phyloP scores from a whole-genome alignment of 92 coral and sea anemone species.

The Epizoanthus stellaris region DNA sequence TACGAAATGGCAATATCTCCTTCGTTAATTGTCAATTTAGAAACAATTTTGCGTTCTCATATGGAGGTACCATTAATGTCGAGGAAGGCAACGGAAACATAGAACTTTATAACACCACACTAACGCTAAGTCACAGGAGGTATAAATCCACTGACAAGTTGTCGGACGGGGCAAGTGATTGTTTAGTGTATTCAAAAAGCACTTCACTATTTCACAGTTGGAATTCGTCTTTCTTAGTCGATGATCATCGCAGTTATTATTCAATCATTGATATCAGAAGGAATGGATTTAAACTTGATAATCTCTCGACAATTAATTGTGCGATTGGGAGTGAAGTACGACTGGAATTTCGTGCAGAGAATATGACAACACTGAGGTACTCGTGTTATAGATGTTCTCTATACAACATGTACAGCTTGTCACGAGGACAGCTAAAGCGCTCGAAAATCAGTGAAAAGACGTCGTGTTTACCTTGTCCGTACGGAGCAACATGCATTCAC shows the following conservation, averaged over 20 bases:
- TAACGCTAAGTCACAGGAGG: constrained; percentile 18
- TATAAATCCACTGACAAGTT: background rate
- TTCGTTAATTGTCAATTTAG: constrained; percentile 36
- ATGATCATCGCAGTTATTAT: too few relatives aligned
- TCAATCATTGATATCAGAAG: too few relatives aligned
- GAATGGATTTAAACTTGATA: too few relatives aligned
- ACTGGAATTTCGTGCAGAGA: too few relatives aligned
- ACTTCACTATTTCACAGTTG: constrained; percentile 4
- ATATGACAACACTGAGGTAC: background rate
- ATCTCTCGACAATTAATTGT: too few relatives aligned
- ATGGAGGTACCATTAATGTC: constrained; percentile 40
- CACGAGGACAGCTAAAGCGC: constrained; percentile 45
- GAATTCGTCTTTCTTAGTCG: too few relatives aligned
- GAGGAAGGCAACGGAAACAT: constrained; percentile 51
- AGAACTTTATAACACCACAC: constrained; percentile 39
- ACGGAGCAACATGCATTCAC: constrained; percentile 58
- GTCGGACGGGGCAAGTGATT: background rate
- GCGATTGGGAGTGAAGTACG: too few relatives aligned
- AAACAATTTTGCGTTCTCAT: constrained; percentile 30
- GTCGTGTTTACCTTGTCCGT: constrained; percentile 68
- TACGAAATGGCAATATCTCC: constrained; percentile 41
- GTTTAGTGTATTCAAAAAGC: constrained; percentile 55
- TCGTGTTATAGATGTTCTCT: constrained; percentile 40
- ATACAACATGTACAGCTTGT: constrained; percentile 45
- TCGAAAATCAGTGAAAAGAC: background rate